These are phyloP conservation scores for Pangasius mekongensis DNA, from an alignment of 2,797 vertebrate species.

Conservation along the genomic window DNA sequence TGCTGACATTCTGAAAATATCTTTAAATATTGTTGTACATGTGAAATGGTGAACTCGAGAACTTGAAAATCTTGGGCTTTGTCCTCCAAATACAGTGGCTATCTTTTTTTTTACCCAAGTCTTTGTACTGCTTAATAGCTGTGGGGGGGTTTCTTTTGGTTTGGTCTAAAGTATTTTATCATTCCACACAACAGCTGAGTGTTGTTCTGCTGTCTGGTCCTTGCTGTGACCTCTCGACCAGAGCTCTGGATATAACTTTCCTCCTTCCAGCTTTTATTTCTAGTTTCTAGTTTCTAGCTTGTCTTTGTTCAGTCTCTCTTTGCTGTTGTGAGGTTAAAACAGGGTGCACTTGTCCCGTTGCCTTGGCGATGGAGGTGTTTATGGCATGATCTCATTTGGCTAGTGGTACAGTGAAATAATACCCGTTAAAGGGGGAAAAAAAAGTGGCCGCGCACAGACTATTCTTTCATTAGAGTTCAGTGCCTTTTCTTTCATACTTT, in stretches of 20 bases:
- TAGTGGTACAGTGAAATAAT: slow-evolving; percentile 64
- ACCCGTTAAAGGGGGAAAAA: slow-evolving; percentile 53
- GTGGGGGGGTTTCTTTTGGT: slow-evolving; percentile 6
- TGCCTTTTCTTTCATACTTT: slow-evolving; percentile 41
- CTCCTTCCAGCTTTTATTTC: slow-evolving; percentile 65
- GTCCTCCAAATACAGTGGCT: background rate
- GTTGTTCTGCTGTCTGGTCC: background rate
- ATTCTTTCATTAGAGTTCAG: slow-evolving; percentile 59
- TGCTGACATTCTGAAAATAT: background rate
- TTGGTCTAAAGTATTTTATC: background rate
- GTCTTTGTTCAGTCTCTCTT: background rate
- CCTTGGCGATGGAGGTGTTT: slow-evolving; percentile 71
- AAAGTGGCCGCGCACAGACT: slow-evolving; percentile 57
- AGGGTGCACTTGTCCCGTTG: slow-evolving; percentile 59
- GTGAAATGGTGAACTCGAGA: background rate
- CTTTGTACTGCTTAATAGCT: background rate
- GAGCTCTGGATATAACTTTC: background rate
- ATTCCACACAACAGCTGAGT: background rate
- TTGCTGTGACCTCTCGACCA: background rate
- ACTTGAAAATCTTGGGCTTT: background rate
- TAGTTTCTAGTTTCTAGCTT: slow-evolving; percentile 58
- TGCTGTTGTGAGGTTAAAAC: slow-evolving; percentile 8
- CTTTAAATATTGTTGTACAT: background rate
- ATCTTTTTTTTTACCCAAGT: too few relatives aligned
- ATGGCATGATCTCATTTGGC: slow-evolving; percentile 63